phyloP scores from a whole-genome alignment of 2,797 vertebrate genomes.

The Sebastes diploproa region DNA sequence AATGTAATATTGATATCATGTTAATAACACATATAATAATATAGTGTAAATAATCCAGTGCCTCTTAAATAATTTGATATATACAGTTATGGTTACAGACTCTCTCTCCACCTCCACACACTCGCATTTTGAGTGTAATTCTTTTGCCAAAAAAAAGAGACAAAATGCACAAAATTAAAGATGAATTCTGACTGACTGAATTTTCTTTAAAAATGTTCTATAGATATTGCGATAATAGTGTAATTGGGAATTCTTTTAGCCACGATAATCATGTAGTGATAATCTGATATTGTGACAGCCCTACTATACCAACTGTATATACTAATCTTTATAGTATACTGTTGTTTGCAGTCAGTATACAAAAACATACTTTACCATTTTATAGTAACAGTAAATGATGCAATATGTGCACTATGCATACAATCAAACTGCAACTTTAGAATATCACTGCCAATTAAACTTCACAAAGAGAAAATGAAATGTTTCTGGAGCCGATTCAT shows the following conservation, averaged over 20 bases:
- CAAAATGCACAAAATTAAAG: too few relatives aligned
- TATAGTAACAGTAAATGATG: background rate
- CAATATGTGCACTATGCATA: background rate
- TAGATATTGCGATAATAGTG: background rate
- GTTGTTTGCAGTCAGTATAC: background rate
- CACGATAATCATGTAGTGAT: too few relatives aligned
- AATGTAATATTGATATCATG: background rate
- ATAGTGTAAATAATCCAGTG: background rate
- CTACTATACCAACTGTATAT: background rate
- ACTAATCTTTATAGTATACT: background rate
- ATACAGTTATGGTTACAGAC: too few relatives aligned
- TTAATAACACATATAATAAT: background rate
- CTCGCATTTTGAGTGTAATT: too few relatives aligned
- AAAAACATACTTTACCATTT: background rate
- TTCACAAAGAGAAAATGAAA: background rate
- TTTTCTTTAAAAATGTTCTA: rapidly evolving
- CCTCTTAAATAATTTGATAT: too few relatives aligned
- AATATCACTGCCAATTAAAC: background rate
- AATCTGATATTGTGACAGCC: too few relatives aligned
- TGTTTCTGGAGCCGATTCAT: background rate
- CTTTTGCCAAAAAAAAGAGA: background rate
- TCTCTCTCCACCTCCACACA: too few relatives aligned
- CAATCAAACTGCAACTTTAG: background rate
- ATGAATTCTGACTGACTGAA: rapidly evolving
- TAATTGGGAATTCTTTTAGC: background rate